Evolutionary conservation across 2,888 invertebrate genomes (phyloP), one percentile per base, ranked within the genome.

Genomic region (Caenorhabditis sulstoni): DNA sequence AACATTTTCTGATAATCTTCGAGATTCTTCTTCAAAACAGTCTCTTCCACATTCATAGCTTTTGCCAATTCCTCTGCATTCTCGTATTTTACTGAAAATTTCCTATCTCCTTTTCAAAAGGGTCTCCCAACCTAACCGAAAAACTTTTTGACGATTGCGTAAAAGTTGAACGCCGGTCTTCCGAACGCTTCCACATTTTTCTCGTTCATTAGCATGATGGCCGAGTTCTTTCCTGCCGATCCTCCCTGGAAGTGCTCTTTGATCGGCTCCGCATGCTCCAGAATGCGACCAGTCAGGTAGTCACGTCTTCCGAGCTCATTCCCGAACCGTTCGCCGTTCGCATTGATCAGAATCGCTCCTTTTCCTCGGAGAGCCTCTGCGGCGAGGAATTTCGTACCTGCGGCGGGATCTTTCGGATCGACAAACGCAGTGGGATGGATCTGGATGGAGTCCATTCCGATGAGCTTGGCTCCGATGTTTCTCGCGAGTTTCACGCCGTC

Each of bases 281-380:
- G 76, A 53, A 90, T 90, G 16, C 70, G 53, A 5, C 52, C 71
- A 3, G 89, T 87, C 55, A 89, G 57, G 68, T 90, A 87, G 64
- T 90, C 90, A 16, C 90, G 81, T 62, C 90, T 68, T 29, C 88
- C 90, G 29, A 90, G 82, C 70, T 90, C 90, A 50, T 90, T 89
- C 52, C 85, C 89, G 74, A 90, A 90, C 4, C 90, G 82, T 23
- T 76, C 41, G 12, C 90, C 90, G 8, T 87, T 71, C 7, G 85
- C 76, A 59, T 87, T 89, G 20, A 90, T 71, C 82, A 87, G 68
- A 22, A 90, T 58, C 7, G 88, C 88, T 35, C 90, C 90, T 64
- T 88, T 89, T 62, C 90, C 90, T 12, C 90, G 76, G 18, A 90
- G 79, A 20, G 90, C 90, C 58, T 90, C 90, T 12, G 90, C 90